These are phyloP conservation scores for Elmis aenea DNA, from an alignment of 2,888 invertebrate genomes.

Conservation along the genomic window DNA sequence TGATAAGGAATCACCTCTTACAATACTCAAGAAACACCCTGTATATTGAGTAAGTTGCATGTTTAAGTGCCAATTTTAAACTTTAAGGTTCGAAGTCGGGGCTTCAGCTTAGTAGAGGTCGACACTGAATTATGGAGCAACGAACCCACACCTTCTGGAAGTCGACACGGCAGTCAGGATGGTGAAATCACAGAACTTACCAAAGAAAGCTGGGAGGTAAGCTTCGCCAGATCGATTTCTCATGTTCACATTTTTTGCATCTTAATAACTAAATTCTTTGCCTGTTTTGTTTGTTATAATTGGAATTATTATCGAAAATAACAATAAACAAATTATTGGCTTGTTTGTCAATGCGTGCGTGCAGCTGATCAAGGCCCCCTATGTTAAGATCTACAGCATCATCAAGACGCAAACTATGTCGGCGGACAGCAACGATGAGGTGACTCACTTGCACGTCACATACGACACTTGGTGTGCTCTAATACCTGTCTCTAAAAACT, in stretches of 20 bases:
- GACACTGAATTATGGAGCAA: slow-evolving; percentile 83
- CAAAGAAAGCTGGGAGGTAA: slow-evolving; percentile 92
- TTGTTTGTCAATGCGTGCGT: slow-evolving; percentile 28
- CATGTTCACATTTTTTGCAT: not conserved
- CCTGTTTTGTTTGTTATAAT: slow-evolving; percentile 1
- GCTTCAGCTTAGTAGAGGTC: slow-evolving; percentile 81
- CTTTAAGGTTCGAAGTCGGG: slow-evolving; percentile 57
- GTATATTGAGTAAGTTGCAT: too few relatives aligned
- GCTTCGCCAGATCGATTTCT: slow-evolving; percentile 37
- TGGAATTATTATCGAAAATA: slow-evolving; percentile 3
- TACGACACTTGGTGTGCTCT: too few relatives aligned
- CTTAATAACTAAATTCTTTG: not conserved
- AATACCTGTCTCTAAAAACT: too few relatives aligned
- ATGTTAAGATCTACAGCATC: slow-evolving; percentile 94
- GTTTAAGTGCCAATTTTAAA: too few relatives aligned
- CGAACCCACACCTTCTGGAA: slow-evolving; percentile 51
- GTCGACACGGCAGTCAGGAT: slow-evolving; percentile 58
- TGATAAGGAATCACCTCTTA: too few relatives aligned
- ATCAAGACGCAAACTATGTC: slow-evolving; percentile 87
- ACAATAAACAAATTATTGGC: slow-evolving; percentile 7
- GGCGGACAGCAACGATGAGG: slow-evolving; percentile 54
- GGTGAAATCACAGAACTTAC: slow-evolving; percentile 76
- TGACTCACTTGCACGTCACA: slow-evolving; percentile 33
- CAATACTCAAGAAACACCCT: too few relatives aligned
- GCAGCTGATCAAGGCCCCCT: slow-evolving; percentile 94